phyloP scores from a whole-genome alignment of 1,140 invertebrate genomes.

The Drosophila nigromelanica region DNA sequence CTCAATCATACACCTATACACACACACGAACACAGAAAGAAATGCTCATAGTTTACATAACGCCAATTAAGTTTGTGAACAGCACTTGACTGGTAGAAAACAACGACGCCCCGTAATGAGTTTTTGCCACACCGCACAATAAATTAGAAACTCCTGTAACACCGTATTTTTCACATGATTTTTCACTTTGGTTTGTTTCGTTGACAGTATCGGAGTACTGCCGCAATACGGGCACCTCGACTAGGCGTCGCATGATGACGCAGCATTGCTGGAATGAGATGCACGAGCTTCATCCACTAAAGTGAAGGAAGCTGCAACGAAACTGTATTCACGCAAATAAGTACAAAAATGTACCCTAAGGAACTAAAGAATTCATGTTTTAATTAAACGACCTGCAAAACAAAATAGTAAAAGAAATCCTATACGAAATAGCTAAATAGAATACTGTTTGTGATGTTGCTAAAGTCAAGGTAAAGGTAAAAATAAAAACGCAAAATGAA shows the following conservation, averaged over 20 bases:
- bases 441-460: conserved; percentile 41
- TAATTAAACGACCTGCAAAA: conserved; percentile 21
- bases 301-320: conserved; percentile 27
- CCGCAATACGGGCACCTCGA: conserved; percentile 81
- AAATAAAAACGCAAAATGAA: not conserved
- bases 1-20: not conserved
- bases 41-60: not conserved
- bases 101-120: conserved; percentile 24
- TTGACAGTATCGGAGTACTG: conserved; percentile 84
- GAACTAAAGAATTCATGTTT: conserved; percentile 1
- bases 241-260: conserved; percentile 81
- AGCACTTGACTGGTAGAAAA: conserved; percentile 8
- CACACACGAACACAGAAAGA: not conserved
- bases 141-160: conserved; percentile 15
- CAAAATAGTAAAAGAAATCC: conserved; percentile 7
- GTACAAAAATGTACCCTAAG: not conserved
- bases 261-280: conserved; percentile 84
- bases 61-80: conserved; percentile 18
- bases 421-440: conserved; percentile 1
- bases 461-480: conserved; percentile 14
- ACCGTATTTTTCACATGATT: not conserved
- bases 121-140: conserved; percentile 22
- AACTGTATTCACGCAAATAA: not conserved
- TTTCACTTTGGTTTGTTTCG: conserved; percentile 11
- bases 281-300: conserved; percentile 84